Evolutionary conservation across 2,888 invertebrate species (phyloP), one percentile per base, ranked within the genome.

Genomic region (Myopa tessellatipennis): DNA sequence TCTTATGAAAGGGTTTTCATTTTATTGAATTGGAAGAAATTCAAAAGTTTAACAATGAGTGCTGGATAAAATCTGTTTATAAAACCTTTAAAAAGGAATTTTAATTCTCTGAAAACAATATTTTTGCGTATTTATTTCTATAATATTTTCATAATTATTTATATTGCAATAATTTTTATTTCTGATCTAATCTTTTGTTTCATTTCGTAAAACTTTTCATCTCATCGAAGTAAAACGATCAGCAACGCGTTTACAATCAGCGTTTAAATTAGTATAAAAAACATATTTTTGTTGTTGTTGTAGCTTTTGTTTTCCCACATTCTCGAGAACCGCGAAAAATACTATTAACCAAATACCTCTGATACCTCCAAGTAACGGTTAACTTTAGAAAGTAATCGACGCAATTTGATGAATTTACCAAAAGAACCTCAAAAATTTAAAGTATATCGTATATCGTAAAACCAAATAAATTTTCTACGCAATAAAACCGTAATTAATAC

Each of bases 261-360:
- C 45, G 10, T 45, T 45, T 45, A 10, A 10, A 60, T 7, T 60
- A 10, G 26, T 76, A 61, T 74, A 79, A 36, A 36, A 52, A 81
- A n/a, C 10, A 26, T 26, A 26, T 26, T 26, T 26, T 18, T 61
- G n/a, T 61, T 63, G 26, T 18, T 63, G 26, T 63, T 45, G 45
- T 63, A 26, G 63, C 45, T 45, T 45, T 45, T n/a, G n/a, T 67
- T 36, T 67, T 69, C n/a, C 45, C 40, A 69, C 40, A 67, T 58
- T 72, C 16, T 72, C 58, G 60, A 60, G 82, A 85, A 83, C 83
- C 84, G 85, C 83, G 84, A 84, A 84, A 85, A 84, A 80, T 87
- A 85, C 88, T 87, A 88, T 87, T 85, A 87, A 88, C 87, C 88
- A 85, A 87, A 87, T 88, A 88, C 88, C 88, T 88, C 88, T 85